Percentiles rank a stretch among this genome's conserved stretches.
These are phyloP conservation scores for Trematomus bernacchii DNA, from an alignment of 2,797 vertebrate genomes.

Conservation along the genomic window DNA sequence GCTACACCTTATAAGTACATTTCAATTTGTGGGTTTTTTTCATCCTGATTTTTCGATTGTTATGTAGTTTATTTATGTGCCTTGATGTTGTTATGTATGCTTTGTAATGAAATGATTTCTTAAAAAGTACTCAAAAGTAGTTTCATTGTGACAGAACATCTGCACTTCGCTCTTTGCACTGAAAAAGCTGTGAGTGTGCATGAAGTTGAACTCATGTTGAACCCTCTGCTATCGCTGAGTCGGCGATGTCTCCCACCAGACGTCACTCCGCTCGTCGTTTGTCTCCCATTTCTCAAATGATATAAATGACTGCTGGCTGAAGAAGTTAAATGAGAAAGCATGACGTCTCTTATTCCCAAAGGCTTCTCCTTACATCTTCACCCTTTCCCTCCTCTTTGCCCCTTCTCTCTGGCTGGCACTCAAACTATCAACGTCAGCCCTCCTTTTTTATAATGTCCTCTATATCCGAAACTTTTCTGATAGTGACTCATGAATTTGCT, in stretches of 20 bases:
- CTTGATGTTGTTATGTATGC: too few relatives aligned
- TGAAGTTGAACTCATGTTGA: constrained; percentile 32
- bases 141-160: background rate
- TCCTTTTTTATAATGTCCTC: background rate
- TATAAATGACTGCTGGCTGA: constrained; percentile 42
- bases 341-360: constrained; percentile 30
- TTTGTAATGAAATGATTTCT: too few relatives aligned
- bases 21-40: too few relatives aligned
- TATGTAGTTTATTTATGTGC: too few relatives aligned
- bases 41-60: too few relatives aligned
- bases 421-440: constrained; percentile 2
- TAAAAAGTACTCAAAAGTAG: too few relatives aligned
- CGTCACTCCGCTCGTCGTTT: background rate
- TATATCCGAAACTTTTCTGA: constrained; percentile 10
- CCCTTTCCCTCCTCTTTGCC: constrained; percentile 10
- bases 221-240: constrained; percentile 14
- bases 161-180: background rate
- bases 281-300: constrained; percentile 32
- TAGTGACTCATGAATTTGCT: background rate
- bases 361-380: constrained; percentile 2
- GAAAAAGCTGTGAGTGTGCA: background rate
- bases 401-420: constrained; percentile 13
- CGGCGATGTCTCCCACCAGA: constrained; percentile 31
- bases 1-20: too few relatives aligned
- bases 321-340: background rate